phyloP scores from a whole-genome alignment of 1,140 invertebrate genomes.

The Drosophila sulfurigaster region DNA sequence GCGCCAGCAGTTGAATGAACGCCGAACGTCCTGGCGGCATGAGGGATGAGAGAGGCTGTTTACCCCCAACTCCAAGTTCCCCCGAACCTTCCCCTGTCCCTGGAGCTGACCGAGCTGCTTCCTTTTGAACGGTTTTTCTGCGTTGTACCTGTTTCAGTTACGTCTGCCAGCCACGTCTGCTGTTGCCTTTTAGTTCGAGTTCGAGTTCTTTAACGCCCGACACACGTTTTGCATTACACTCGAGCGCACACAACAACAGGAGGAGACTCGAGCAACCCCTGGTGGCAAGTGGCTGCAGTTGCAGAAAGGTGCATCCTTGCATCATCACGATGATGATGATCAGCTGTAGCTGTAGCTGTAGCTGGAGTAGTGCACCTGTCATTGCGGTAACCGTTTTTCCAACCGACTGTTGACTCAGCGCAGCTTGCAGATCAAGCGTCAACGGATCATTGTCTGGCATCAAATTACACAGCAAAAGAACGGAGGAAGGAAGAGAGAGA shows the following conservation, averaged over 20 bases:
- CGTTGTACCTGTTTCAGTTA: conserved; percentile 8
- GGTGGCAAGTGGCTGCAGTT: conserved; percentile 60
- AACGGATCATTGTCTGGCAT: conserved; percentile 75
- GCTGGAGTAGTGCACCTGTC: conserved; percentile 67
- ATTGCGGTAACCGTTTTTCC: conserved; percentile 63
- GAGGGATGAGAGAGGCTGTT: conserved; percentile 29
- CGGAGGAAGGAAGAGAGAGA: neutral
- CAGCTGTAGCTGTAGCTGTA: conserved; percentile 6
- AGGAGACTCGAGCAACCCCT: conserved; percentile 29
- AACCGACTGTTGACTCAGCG: conserved; percentile 28
- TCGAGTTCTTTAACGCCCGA: conserved; percentile 35
- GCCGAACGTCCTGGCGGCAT: neutral
- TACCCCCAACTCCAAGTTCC: neutral
- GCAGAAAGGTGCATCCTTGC: conserved; percentile 79
- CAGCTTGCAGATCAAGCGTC: conserved; percentile 62
- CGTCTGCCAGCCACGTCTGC: neutral
- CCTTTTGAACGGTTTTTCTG: neutral
- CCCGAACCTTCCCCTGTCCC: too few species aligned
- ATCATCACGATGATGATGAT: conserved; percentile 48
- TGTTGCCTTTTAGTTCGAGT: conserved; percentile 23
- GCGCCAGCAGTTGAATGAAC: conserved; percentile 47
- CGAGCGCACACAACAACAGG: conserved; percentile 39
- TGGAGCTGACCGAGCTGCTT: neutral
- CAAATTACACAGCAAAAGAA: conserved; percentile 52
- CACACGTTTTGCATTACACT: conserved; percentile 74